Conservation (phyloP, 1,140 invertebrate species). For the Xylocopa sonorina region DNA sequence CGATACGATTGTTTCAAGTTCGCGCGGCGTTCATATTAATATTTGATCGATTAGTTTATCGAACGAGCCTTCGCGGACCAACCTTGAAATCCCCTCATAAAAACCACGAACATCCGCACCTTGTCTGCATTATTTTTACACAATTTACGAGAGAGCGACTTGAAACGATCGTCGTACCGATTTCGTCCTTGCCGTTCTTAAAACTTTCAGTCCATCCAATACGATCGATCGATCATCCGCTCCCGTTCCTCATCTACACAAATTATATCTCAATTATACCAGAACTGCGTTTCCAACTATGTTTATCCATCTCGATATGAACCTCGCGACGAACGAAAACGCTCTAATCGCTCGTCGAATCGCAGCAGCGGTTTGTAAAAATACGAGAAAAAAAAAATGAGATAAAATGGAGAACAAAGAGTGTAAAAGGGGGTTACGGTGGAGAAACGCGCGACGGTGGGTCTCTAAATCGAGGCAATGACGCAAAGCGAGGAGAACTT, state of each 20-base stretch:
- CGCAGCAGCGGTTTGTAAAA: too few relatives aligned
- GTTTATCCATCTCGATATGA: too few relatives aligned
- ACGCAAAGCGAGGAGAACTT: conserved; percentile 41
- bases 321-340: too few relatives aligned
- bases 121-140: too few relatives aligned
- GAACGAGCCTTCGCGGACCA: background rate
- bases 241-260: background rate
- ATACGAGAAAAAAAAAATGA: too few relatives aligned
- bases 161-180: too few relatives aligned
- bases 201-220: background rate
- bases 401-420: background rate
- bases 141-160: too few relatives aligned
- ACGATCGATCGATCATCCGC: background rate
- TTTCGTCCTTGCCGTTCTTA: background rate
- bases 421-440: background rate
- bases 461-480: conserved; percentile 27
- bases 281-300: too few relatives aligned
- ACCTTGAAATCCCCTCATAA: background rate
- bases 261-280: too few relatives aligned
- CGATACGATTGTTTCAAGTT: too few relatives aligned
- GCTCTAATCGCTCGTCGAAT: too few relatives aligned
- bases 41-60: background rate
- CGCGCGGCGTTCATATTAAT: background rate
- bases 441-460: background rate
- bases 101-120: background rate